These are phyloP conservation scores for Callinectes sapidus DNA, from an alignment of 2,888 invertebrate genomes.

Conservation along the genomic window DNA sequence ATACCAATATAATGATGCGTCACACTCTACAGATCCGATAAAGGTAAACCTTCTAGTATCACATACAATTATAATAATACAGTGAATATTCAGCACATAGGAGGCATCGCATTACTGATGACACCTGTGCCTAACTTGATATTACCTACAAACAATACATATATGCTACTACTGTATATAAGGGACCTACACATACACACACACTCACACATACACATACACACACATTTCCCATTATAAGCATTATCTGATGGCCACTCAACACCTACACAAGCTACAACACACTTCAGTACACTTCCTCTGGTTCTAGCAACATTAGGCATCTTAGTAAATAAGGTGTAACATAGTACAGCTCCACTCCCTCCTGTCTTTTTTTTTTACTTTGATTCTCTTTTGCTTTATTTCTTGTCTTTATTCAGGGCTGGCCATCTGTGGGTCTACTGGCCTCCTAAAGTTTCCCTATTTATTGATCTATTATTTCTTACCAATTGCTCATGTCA, in stretches of 20 bases:
- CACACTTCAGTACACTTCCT: not conserved
- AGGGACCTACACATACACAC: not conserved
- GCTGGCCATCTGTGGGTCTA: too few species aligned
- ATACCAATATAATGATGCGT: not conserved
- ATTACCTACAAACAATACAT: conserved; percentile 24
- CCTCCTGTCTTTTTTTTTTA: not conserved
- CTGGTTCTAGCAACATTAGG: not conserved
- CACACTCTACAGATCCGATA: not conserved
- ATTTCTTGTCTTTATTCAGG: not conserved
- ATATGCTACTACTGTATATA: conserved; percentile 8
- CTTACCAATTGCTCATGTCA: not conserved
- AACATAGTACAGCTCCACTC: conserved; percentile 1
- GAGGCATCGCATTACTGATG: conserved; percentile 7
- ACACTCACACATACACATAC: conserved; percentile 12
- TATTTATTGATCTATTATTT: not conserved
- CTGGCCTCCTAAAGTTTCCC: too few species aligned
- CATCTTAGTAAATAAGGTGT: not conserved
- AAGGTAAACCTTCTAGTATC: conserved; percentile 24
- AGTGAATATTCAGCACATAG: conserved; percentile 21
- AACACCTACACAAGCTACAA: conserved; percentile 6
- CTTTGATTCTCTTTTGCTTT: not conserved
- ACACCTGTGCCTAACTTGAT: not conserved
- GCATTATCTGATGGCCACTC: not conserved
- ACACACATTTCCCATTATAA: conserved; percentile 6
- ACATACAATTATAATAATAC: not conserved